Evolutionary conservation across 2,113 vertebrate genomes (phyloP).

Genomic region (Anarrhichthys ocellatus): DNA sequence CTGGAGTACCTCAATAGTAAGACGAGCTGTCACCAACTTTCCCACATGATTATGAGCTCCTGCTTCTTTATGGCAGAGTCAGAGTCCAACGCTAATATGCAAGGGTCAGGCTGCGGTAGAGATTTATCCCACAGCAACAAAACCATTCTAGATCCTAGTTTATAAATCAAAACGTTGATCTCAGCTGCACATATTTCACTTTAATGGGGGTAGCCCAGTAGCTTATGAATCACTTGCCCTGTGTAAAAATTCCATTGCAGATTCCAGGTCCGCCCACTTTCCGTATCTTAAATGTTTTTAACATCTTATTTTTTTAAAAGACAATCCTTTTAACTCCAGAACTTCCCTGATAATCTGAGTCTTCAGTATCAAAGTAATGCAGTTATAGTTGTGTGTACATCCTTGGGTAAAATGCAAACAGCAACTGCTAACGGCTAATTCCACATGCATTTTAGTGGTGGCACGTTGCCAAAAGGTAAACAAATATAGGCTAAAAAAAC

Average conservation of each 20-base stretch:
- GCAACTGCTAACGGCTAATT: too few species aligned
- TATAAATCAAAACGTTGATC: background rate
- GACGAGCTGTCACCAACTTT: conserved; percentile 25
- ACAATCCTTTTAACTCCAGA: background rate
- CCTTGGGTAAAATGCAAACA: background rate
- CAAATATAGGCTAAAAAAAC: too few species aligned
- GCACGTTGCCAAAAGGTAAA: too few species aligned
- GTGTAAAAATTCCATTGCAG: background rate
- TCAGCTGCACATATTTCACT: background rate
- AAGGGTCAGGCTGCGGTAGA: background rate
- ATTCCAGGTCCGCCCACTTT: background rate
- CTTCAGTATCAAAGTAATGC: background rate
- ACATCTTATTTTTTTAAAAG: background rate
- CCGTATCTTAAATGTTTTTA: background rate
- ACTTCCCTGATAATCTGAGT: background rate
- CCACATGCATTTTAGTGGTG: too few species aligned
- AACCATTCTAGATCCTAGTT: background rate
- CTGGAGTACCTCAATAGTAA: conserved; percentile 94
- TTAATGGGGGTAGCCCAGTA: background rate
- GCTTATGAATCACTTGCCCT: background rate
- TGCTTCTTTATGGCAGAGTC: background rate
- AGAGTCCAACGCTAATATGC: conserved; percentile 16
- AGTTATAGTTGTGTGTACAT: too few species aligned
- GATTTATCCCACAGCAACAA: background rate
- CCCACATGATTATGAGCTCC: background rate